Percentiles rank a stretch among this genome's conserved stretches.
phyloP scores from a whole-genome alignment of 2,797 vertebrate genomes.

The Propithecus perrieri region DNA sequence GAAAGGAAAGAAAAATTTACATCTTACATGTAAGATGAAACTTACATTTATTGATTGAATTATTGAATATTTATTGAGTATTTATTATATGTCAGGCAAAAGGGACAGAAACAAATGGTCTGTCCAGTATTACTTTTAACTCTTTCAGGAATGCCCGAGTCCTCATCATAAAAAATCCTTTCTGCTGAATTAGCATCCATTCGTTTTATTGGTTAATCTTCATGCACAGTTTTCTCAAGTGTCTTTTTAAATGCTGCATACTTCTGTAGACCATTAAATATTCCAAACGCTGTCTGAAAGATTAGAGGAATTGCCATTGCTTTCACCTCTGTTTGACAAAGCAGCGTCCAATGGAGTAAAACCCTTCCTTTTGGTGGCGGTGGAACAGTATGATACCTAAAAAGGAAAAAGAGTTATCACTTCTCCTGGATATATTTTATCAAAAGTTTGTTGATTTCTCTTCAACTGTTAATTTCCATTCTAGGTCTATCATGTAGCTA shows the following conservation, averaged over 20 bases:
- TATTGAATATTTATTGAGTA: slow-evolving; percentile 32
- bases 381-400: slow-evolving; percentile 76
- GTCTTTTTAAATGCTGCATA: slow-evolving; percentile 37
- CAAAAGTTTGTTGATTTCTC: background rate
- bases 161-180: background rate
- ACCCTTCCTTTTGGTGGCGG: slow-evolving; percentile 75
- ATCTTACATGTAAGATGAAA: background rate
- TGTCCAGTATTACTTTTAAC: slow-evolving; percentile 8
- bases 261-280: slow-evolving; percentile 27
- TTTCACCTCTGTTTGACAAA: slow-evolving; percentile 67
- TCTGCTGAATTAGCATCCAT: background rate
- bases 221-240: background rate
- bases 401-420: slow-evolving; percentile 45
- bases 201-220: slow-evolving; percentile 54
- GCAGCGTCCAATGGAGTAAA: slow-evolving; percentile 58
- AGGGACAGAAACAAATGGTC: slow-evolving; percentile 4
- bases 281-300: background rate
- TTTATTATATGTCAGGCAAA: slow-evolving; percentile 3
- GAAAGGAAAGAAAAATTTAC: background rate
- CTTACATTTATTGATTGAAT: slow-evolving; percentile 16
- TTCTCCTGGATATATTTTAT: background rate
- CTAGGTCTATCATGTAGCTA: background rate
- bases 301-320: slow-evolving; percentile 52
- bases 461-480: slow-evolving; percentile 10
- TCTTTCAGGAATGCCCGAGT: slow-evolving; percentile 9